Conservation (phyloP, 2,797 vertebrate genomes). For the Gobio occitaniae region DNA sequence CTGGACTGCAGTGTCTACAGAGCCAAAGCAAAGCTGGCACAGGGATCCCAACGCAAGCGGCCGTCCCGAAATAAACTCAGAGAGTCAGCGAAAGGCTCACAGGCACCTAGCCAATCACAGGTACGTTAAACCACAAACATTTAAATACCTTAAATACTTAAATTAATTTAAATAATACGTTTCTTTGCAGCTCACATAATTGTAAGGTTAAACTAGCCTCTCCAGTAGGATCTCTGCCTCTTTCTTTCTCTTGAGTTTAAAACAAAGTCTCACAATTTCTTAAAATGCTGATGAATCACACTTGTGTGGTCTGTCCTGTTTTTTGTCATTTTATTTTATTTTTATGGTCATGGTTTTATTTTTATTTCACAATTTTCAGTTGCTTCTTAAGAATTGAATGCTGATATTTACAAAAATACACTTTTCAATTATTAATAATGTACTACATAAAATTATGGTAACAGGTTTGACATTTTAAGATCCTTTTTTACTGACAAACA, state of each 20-base stretch:
- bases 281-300: background rate
- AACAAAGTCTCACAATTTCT: background rate
- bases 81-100: constrained; percentile 76
- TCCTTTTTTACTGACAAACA: background rate
- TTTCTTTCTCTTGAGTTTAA: background rate
- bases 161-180: background rate
- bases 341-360: background rate
- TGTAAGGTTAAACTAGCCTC: background rate
- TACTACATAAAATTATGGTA: background rate
- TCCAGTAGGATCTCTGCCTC: background rate
- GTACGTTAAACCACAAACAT: constrained; percentile 58
- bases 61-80: constrained; percentile 89
- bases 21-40: constrained; percentile 89
- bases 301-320: background rate
- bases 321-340: background rate
- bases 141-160: background rate
- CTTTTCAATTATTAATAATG: constrained; percentile 2
- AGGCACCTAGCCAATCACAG: constrained; percentile 64
- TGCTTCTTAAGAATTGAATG: background rate
- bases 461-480: background rate
- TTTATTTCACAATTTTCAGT: background rate
- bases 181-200: background rate
- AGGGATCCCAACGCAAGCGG: constrained; percentile 89
- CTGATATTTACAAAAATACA: background rate
- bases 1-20: constrained; percentile 89